Evolutionary conservation across 2,888 invertebrate genomes (phyloP).

Genomic region (Scaptomyza cyrtandrae): DNA sequence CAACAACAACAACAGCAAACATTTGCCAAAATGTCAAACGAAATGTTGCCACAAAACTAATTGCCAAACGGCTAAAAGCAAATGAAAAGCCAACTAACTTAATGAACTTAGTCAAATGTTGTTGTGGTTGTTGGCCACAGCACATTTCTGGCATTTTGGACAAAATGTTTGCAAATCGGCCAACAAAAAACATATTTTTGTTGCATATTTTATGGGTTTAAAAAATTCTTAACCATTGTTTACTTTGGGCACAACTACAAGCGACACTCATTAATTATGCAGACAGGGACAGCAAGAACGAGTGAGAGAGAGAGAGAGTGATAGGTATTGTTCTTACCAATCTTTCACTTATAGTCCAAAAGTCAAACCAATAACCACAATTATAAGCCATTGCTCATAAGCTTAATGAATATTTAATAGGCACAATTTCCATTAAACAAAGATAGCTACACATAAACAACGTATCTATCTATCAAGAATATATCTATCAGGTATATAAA

Average conservation of each 20-base stretch:
- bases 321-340: not conserved
- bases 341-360: constrained; percentile 20
- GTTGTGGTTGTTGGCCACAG: not conserved
- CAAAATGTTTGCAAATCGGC: constrained; percentile 37
- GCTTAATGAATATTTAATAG: constrained; percentile 50
- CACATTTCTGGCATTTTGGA: constrained; percentile 38
- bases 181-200: constrained; percentile 17
- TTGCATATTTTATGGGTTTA: constrained; percentile 44
- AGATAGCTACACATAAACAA: not conserved
- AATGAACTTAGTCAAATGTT: constrained; percentile 33
- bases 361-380: constrained; percentile 16
- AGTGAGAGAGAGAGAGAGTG: not conserved
- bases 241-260: not conserved
- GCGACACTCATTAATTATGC: constrained; percentile 53
- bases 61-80: constrained; percentile 60
- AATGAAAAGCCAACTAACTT: constrained; percentile 55
- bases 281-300: not conserved
- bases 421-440: constrained; percentile 29
- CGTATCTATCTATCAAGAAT: not conserved
- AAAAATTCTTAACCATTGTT: not conserved
- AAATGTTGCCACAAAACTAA: constrained; percentile 71
- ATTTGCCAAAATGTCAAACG: constrained; percentile 67
- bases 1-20: constrained; percentile 10
- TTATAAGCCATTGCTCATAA: constrained; percentile 24
- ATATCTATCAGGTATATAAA: not conserved